Conservation (phyloP, 2,797 vertebrate genomes). For the Lophius americanus region DNA sequence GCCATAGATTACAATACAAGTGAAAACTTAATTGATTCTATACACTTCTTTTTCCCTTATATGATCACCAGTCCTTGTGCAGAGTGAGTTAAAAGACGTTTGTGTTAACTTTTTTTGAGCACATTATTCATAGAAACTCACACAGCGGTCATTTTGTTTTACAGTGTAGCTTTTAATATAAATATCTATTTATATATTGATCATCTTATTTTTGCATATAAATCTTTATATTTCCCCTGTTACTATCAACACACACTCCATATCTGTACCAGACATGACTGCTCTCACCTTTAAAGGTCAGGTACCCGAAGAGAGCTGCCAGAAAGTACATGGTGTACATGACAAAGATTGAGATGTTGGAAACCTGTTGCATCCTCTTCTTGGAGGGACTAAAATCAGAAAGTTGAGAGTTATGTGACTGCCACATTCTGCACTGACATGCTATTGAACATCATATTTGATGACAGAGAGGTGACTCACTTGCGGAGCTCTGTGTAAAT, state of each 20-base stretch:
- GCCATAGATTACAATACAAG: not conserved
- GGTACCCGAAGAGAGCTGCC: conserved; percentile 97
- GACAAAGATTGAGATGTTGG: conserved; percentile 94
- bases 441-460: conserved; percentile 12
- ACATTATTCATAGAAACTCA: too few species aligned
- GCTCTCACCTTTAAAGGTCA: conserved; percentile 94
- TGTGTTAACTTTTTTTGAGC: too few species aligned
- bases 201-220: not conserved
- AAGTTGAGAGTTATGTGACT: conserved; percentile 18
- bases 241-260: conserved; percentile 15
- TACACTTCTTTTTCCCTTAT: too few species aligned
- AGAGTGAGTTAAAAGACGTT: not conserved
- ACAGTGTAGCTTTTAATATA: too few species aligned
- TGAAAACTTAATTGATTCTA: not conserved
- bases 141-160: too few species aligned
- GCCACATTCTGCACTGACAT: conserved; percentile 28
- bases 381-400: conserved; percentile 86
- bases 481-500: conserved; percentile 97
- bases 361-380: conserved; percentile 95
- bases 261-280: not conserved
- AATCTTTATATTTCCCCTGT: not conserved
- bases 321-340: conserved; percentile 99
- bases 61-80: too few species aligned
- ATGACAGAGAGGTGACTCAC: conserved; percentile 80
- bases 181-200: too few species aligned